Conservation (phyloP, 2,888 invertebrate genomes). For the Ligdia adustata region DNA sequence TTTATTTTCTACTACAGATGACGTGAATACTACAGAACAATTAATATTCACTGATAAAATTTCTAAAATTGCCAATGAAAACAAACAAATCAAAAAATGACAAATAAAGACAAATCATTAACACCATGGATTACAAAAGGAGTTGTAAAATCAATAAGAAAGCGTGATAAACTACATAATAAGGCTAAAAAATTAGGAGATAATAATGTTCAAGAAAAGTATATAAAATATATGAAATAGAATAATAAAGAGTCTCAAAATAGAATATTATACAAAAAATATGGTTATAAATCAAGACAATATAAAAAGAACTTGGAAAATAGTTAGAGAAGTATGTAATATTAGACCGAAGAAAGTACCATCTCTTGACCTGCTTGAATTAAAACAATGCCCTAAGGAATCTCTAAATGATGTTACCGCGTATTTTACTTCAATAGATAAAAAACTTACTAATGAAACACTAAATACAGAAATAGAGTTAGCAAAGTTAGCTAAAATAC, state of each 20-base stretch:
- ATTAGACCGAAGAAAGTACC: not conserved
- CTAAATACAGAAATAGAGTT: not conserved
- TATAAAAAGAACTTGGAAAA: not conserved
- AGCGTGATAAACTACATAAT: not conserved
- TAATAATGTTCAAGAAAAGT: not conserved
- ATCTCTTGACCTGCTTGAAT: not conserved
- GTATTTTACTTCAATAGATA: not conserved
- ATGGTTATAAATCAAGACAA: not conserved
- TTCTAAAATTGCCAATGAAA: not conserved
- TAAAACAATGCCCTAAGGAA: not conserved
- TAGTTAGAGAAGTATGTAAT: not conserved
- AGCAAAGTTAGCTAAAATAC: not conserved
- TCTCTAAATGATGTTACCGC: not conserved
- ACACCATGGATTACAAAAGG: conserved; percentile 3
- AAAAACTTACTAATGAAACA: too few species aligned
- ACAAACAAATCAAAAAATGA: not conserved
- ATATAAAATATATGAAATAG: not conserved
- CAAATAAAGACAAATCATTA: not conserved
- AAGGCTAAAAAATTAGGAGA: too few species aligned
- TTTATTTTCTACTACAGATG: too few species aligned
- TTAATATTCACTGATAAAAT: not conserved
- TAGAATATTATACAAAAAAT: too few species aligned
- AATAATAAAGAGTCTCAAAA: not conserved
- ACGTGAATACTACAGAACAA: too few species aligned
- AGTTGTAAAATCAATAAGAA: too few species aligned